Evolutionary conservation across 2,113 vertebrate genomes (phyloP).

Genomic region (rabbit (Oryctolagus cuniculus)): mOryCun1.1 NC_091450.1:49701501-49702000

Average conservation of each 20-base stretch:
- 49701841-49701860: background rate
- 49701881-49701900: background rate
- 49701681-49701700: background rate
- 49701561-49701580: background rate
- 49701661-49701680: background rate
- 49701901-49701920: background rate
- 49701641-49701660: background rate
- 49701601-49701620: background rate
- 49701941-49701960: no score
- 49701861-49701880: background rate
- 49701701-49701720: background rate
- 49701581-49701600: background rate
- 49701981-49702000: no score
- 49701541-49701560: background rate
- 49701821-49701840: background rate
- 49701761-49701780: background rate
- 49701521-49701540: background rate
- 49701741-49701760: background rate
- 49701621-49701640: background rate
- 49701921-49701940: no score
- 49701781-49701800: no score
- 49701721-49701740: no score
- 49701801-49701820: background rate
- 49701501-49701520: background rate
- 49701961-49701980: no score